A percentile compares a stretch with the other conserved stretches of the same genome.
Conservation (phyloP, 2,113 vertebrate species). For the Hippocampus abdominalis region DNA sequence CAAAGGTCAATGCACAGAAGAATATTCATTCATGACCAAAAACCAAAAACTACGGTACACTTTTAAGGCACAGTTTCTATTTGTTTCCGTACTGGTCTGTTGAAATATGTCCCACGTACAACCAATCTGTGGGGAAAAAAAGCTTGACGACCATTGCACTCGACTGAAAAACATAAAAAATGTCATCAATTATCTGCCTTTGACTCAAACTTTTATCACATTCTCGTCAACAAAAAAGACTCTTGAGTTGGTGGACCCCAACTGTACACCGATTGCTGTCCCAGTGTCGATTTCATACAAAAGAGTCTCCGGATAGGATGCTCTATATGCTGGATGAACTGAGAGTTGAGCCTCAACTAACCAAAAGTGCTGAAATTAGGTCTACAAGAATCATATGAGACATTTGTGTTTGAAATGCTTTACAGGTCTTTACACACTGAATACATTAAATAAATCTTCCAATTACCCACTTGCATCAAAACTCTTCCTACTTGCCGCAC, state of each 20-base stretch:
- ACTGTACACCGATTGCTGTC: neutral
- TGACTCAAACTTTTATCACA: neutral
- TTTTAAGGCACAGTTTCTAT: too few species aligned
- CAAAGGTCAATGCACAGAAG: too few species aligned
- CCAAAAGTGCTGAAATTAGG: neutral
- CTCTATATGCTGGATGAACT: neutral
- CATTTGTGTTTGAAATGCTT: slow-evolving; percentile 5
- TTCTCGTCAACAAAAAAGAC: neutral
- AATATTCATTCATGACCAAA: too few species aligned
- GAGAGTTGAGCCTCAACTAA: neutral
- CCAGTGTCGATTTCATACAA: neutral
- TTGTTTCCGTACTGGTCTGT: too few species aligned
- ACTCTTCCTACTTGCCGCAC: neutral
- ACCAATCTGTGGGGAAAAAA: too few species aligned
- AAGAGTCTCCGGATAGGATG: neutral
- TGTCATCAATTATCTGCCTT: too few species aligned
- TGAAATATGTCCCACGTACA: too few species aligned
- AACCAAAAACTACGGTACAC: too few species aligned
- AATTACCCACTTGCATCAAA: neutral
- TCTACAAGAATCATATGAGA: neutral
- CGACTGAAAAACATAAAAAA: too few species aligned
- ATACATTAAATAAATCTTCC: neutral
- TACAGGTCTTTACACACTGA: neutral
- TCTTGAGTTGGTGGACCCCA: too few species aligned
- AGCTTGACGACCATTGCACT: too few species aligned